phyloP scores from a whole-genome alignment of 2,113 vertebrate genomes.

The Nothoprocta perdicaria region DNA sequence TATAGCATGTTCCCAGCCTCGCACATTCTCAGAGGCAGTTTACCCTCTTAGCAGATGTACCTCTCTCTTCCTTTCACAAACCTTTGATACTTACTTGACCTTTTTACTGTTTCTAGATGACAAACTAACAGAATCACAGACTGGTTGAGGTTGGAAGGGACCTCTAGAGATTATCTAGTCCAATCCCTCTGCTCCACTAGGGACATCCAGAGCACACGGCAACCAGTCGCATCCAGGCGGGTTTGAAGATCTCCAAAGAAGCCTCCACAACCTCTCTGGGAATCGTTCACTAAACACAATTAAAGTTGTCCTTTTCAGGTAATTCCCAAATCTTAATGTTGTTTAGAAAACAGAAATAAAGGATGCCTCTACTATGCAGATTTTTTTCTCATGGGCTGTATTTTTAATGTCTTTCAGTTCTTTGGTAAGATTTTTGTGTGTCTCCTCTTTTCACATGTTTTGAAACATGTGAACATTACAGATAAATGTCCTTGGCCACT shows the following conservation, averaged over 20 bases:
- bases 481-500: neutral
- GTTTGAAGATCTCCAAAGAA: too few species aligned
- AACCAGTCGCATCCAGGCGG: too few species aligned
- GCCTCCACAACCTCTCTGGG: too few species aligned
- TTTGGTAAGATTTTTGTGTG: neutral
- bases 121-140: neutral
- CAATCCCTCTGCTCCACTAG: too few species aligned
- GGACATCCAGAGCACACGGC: too few species aligned
- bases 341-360: neutral
- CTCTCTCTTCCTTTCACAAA: neutral
- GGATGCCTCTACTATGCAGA: neutral
- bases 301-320: neutral
- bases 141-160: too few species aligned
- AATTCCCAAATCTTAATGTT: neutral
- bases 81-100: neutral
- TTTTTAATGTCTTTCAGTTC: neutral
- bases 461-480: neutral
- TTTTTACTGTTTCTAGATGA: neutral
- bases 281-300: neutral
- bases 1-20: neutral
- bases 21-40: neutral
- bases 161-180: too few species aligned
- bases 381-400: neutral
- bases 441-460: neutral
- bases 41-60: neutral